Evolutionary conservation across 2,113 vertebrate species (phyloP), one percentile per base, ranked within the genome.

Genomic region (Microtus ochrogaster): DNA sequence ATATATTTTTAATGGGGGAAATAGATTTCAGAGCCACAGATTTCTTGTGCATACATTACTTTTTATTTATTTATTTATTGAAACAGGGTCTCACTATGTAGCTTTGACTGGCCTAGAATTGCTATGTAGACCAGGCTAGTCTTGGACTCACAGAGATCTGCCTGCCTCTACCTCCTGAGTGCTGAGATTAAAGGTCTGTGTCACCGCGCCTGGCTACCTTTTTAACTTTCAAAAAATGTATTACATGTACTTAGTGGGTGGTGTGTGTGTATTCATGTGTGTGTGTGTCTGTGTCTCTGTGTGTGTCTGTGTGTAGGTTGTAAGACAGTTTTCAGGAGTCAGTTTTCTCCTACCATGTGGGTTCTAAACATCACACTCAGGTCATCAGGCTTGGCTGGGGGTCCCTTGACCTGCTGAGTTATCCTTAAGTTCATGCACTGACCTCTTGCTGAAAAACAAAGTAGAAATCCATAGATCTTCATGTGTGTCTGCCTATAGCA

Each of bases 381-480:
- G 39, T 17, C 39, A 44, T 44, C 9, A 10, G 82, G 14, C 8
- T 66, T 44, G 39, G 16, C 8, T 19, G 39, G 1, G 16, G 28
- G 22, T 22, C 4, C 55, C 79, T 61, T 83, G 36, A 26, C 36
- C 36, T 39, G 24, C 79, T 26, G 22, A 83, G 55, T 28, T 22
- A 39, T 1, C 21, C 21, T 61, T 63, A 9, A 58, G 19, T 61
- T n/a, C 12, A 26, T 26, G 10, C 52, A 61, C 13, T 82, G 22
- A n/a, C 10, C 19, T 82, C 36, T 61, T 82, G 74, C 41, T 61
- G 39, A 12, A 83, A 94, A 93, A 79, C 72, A 88, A 92, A 96
- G 55, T 39, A n/a, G 52, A 72, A 86, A 66, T 74, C 73, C 63
- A 85, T n/a, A 84, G n/a, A 21, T 74, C 3, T 63, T 28, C 65